These are phyloP conservation scores for Luffia ferchaultella DNA, from an alignment of 2,888 invertebrate genomes.

Conservation along the genomic window DNA sequence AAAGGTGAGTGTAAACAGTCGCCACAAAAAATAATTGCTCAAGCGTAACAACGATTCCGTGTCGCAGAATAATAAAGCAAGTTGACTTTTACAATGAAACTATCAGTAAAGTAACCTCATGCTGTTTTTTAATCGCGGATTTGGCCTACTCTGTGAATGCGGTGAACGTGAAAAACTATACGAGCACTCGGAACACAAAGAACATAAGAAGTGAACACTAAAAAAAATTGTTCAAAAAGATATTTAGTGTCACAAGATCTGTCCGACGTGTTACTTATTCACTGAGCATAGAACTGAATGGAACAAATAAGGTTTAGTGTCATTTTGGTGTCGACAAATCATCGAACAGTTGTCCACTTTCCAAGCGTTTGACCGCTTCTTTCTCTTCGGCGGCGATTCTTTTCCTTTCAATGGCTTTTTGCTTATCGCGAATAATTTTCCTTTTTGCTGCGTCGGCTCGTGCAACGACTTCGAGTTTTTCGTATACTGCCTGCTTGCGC, in stretches of 20 bases:
- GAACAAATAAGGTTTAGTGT: no score
- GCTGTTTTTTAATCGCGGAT: background rate
- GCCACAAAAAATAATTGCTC: background rate
- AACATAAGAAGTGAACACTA: no score
- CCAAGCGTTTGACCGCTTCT: conserved; percentile 29
- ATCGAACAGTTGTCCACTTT: conserved; percentile 27
- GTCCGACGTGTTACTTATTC: no score
- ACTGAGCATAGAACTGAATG: no score
- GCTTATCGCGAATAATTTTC: conserved; percentile 36
- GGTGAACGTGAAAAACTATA: no score
- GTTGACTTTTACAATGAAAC: background rate
- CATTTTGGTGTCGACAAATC: background rate
- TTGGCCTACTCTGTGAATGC: background rate
- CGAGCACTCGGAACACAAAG: no score
- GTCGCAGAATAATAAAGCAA: background rate
- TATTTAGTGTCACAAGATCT: no score
- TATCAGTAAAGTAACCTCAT: background rate
- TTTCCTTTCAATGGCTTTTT: conserved; percentile 29
- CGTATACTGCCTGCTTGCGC: conserved; percentile 34
- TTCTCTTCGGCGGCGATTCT: conserved; percentile 37
- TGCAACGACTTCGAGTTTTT: conserved; percentile 25
- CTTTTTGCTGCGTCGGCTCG: conserved; percentile 33
- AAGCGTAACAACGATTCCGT: background rate
- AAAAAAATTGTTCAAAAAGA: no score
- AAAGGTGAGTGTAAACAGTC: background rate